Base-by-base conservation (phyloP, 2,888 invertebrate species). In the Argyresthia goedartella region DNA sequence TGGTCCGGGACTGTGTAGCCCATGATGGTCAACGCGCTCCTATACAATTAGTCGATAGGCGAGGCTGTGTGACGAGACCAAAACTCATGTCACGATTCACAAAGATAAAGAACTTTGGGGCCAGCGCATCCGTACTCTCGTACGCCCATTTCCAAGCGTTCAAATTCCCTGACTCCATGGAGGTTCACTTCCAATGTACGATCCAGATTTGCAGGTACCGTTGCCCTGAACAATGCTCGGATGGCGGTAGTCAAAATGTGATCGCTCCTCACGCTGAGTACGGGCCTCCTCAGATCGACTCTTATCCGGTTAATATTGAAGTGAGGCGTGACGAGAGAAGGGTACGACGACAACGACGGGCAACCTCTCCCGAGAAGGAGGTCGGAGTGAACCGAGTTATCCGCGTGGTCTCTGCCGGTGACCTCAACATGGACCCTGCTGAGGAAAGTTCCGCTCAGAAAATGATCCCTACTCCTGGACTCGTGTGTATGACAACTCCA, bases 81-180 rank as follows among this genome's bases (percentile, higher is more conserved):
- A 97, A 97, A 73, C 84, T 97, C 0, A 97, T 97, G 96, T 96
- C 96, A 0, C 88, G 95, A 61, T 97, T 97, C 71, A 96, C 96
- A 1, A 97, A 97, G 77, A 97, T 97, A 59, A 97, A 96, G 80
- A 97, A 97, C 80, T 97, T 97, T 61, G 97, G 97, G 14, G 95
- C 96, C 0, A 95, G 95, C 58, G 97, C 97, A 7, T 95, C 95
- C 8, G 96, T 97, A 0, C 82, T 97, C 1, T 95, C 95, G 0
- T 97, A 96, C 69, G 96, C 96, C 0, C 95, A 96, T 74, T 96
- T 96, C 90, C 96, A 96, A 81, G 97, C 97, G 0, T 97, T 97
- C 80, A 97, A 97, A 71, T 97, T 97, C 87, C 97, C 97, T 0
- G 97, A 97, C 69, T 96, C 96, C 0, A 97, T 97, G 96, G 96